These are phyloP conservation scores for Lacerta viridis DNA, from an alignment of 2,797 vertebrate genomes.

Conservation along the genomic window DNA sequence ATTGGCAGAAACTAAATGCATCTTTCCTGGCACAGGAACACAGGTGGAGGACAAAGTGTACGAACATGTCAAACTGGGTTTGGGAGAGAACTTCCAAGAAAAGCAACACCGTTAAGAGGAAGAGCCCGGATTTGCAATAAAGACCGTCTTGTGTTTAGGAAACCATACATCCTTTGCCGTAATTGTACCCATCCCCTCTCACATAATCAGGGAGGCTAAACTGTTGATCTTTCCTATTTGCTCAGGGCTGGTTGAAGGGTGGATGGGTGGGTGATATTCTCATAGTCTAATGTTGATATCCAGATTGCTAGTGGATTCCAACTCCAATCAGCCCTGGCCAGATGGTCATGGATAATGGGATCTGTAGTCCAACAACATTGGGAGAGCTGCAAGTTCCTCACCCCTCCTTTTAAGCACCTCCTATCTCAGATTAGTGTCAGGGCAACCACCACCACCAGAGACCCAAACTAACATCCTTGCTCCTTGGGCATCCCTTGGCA, in stretches of 20 bases:
- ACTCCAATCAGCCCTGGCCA: background rate
- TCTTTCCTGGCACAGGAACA: background rate
- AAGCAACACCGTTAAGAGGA: background rate
- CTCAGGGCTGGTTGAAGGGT: no score
- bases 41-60: constrained; percentile 17
- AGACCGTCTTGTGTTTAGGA: background rate
- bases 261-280: background rate
- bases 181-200: background rate
- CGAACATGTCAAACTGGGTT: background rate
- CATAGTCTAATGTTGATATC: background rate
- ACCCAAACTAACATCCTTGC: background rate
- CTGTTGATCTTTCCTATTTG: background rate
- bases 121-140: background rate
- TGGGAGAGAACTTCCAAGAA: constrained; percentile 2
- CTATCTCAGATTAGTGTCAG: background rate
- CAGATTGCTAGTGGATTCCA: background rate
- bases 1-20: constrained; percentile 12
- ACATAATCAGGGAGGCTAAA: background rate
- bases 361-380: background rate
- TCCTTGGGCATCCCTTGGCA: background rate
- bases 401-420: background rate
- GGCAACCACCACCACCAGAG: background rate
- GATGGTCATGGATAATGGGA: background rate
- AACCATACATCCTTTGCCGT: background rate
- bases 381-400: background rate